Percentiles rank a stretch among this genome's conserved stretches.
Evolutionary conservation across 2,888 invertebrate genomes (phyloP).

Genomic region (Mamestra brassicae): DNA sequence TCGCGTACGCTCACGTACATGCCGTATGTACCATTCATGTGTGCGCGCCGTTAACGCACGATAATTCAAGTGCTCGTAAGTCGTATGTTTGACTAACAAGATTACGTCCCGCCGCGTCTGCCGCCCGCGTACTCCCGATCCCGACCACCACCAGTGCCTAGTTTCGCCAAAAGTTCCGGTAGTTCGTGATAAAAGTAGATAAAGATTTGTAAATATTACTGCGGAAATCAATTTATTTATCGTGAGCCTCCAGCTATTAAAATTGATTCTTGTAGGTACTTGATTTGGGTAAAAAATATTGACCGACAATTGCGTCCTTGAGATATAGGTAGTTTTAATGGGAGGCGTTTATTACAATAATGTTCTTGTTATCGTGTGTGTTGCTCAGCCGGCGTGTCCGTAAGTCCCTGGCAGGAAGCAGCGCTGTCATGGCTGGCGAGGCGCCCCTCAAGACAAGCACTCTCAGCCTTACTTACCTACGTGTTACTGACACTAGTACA

Average conservation of each 20-base stretch:
- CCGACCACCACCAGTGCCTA: slow-evolving; percentile 19
- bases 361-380: slow-evolving; percentile 41
- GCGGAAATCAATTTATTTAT: slow-evolving; percentile 58
- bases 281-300: slow-evolving; percentile 44
- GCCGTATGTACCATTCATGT: slow-evolving; percentile 87
- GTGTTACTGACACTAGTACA: slow-evolving; percentile 67
- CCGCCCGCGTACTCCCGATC: slow-evolving; percentile 21
- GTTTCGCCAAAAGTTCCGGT: slow-evolving; percentile 46
- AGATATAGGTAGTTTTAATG: slow-evolving; percentile 28
- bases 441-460: slow-evolving; percentile 83
- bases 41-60: slow-evolving; percentile 86
- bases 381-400: slow-evolving; percentile 65
- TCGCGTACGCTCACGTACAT: slow-evolving; percentile 86
- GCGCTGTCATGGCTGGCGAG: slow-evolving; percentile 84
- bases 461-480: slow-evolving; percentile 64
- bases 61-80: slow-evolving; percentile 84
- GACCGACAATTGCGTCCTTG: slow-evolving; percentile 48
- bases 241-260: slow-evolving; percentile 44
- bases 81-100: slow-evolving; percentile 82
- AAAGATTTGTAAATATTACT: slow-evolving; percentile 50
- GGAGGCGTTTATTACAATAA: slow-evolving; percentile 35
- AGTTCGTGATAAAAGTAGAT: slow-evolving; percentile 58
- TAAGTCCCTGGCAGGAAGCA: slow-evolving; percentile 78
- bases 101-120: slow-evolving; percentile 71
- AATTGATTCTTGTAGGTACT: slow-evolving; percentile 47